A percentile compares a stretch with the other conserved stretches of the same genome.
Evolutionary conservation across 2,113 vertebrate species (phyloP).

Genomic region (Cyprinus carpio): DNA sequence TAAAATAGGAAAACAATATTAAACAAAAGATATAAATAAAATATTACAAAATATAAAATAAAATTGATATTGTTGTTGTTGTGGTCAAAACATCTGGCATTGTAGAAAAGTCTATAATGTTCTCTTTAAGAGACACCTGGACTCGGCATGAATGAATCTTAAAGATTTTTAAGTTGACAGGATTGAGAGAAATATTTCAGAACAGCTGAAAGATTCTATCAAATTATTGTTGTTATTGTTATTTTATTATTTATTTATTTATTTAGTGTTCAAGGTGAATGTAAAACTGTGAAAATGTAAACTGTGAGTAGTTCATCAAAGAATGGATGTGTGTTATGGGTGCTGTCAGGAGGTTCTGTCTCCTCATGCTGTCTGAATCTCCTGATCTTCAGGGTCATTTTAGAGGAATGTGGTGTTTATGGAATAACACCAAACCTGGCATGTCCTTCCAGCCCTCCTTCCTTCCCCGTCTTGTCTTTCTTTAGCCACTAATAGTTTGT

Average conservation of each 20-base stretch:
- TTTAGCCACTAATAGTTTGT: constrained; percentile 2
- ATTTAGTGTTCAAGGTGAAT: too few relatives aligned
- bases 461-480: not conserved
- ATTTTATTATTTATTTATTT: too few relatives aligned
- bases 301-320: not conserved
- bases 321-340: not conserved
- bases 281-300: not conserved
- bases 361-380: not conserved
- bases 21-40: not conserved
- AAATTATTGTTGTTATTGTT: too few relatives aligned
- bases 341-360: not conserved
- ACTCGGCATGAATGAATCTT: not conserved
- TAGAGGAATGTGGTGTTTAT: not conserved
- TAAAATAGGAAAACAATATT: not conserved
- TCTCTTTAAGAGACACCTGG: not conserved
- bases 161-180: not conserved
- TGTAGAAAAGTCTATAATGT: not conserved
- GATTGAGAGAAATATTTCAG: not conserved
- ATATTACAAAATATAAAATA: not conserved
- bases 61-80: not conserved
- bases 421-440: not conserved
- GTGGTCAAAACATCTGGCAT: not conserved
- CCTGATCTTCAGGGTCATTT: not conserved
- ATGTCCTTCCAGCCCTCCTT: not conserved
- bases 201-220: not conserved